A percentile compares a stretch with the other conserved stretches of the same genome.
phyloP scores from a whole-genome alignment of 2,888 invertebrate species.

The Spicauda simplicius region DNA sequence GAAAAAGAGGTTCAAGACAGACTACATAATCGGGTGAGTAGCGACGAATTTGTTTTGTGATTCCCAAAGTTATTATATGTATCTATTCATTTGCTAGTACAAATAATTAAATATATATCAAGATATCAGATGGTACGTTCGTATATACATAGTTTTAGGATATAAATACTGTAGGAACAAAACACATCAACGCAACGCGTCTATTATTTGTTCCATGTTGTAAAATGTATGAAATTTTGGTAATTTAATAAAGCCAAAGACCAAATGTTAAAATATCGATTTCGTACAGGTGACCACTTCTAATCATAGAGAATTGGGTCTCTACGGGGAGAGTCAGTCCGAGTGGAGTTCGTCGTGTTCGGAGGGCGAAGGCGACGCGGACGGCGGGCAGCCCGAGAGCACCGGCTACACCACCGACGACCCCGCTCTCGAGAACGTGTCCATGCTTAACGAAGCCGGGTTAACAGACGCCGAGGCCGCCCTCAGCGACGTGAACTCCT shows the following conservation, averaged over 20 bases:
- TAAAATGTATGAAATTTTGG: too few relatives aligned
- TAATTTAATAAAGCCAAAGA: background rate
- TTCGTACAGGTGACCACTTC: slow-evolving; percentile 65
- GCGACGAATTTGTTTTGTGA: background rate
- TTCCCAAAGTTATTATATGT: background rate
- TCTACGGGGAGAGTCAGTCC: slow-evolving; percentile 89
- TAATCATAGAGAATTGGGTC: slow-evolving; percentile 72
- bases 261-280: background rate
- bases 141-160: too few relatives aligned
- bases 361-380: slow-evolving; percentile 81
- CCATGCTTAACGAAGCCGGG: slow-evolving; percentile 93
- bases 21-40: slow-evolving; percentile 71
- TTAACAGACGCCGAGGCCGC: slow-evolving; percentile 95
- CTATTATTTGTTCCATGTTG: too few relatives aligned
- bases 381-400: slow-evolving; percentile 86
- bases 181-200: too few relatives aligned
- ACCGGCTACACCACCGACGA: slow-evolving; percentile 95
- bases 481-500: slow-evolving; percentile 93
- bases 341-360: slow-evolving; percentile 90
- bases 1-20: slow-evolving; percentile 67
- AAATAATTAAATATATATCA: too few relatives aligned
- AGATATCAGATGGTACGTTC: too few relatives aligned
- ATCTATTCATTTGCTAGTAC: too few relatives aligned
- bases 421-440: slow-evolving; percentile 93
- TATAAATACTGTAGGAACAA: too few relatives aligned